Percentiles rank a stretch among this genome's conserved stretches.
Conservation (phyloP, 2,888 invertebrate genomes). For the Mimas tiliae region DNA sequence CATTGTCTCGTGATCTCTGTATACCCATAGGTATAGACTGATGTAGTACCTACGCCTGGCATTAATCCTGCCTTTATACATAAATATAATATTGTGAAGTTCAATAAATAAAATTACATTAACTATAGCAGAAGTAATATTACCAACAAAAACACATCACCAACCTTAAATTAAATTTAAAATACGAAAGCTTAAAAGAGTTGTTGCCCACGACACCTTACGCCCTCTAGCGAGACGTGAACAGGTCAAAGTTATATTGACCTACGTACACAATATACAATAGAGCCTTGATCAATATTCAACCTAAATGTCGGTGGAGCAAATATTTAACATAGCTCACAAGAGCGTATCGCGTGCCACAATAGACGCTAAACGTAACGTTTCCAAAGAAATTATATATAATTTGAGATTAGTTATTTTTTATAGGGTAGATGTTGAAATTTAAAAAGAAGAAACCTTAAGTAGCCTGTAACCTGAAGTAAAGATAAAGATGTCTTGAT, state of each 20-base stretch:
- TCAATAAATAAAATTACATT: no score
- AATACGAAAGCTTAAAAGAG: background rate
- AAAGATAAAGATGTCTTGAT: background rate
- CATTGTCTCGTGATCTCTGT: no score
- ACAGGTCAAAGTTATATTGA: background rate
- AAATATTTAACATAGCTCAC: constrained; percentile 39
- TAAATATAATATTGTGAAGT: no score
- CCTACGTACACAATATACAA: background rate
- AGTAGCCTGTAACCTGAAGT: no score
- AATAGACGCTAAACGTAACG: constrained; percentile 32
- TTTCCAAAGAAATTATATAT: constrained; percentile 29
- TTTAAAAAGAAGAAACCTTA: background rate
- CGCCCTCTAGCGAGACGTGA: background rate
- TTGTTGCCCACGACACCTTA: background rate
- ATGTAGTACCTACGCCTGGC: no score
- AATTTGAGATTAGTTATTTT: background rate
- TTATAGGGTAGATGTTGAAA: background rate
- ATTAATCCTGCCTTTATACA: no score
- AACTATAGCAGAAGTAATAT: no score
- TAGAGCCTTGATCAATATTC: constrained; percentile 51
- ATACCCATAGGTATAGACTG: no score
- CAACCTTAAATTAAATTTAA: background rate
- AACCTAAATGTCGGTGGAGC: constrained; percentile 52
- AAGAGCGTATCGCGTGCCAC: constrained; percentile 47
- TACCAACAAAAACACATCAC: background rate